Percentiles rank a stretch among this genome's conserved stretches.
Evolutionary conservation across 2,797 vertebrate species (phyloP).

Genomic region (Acanthis flammea): DNA sequence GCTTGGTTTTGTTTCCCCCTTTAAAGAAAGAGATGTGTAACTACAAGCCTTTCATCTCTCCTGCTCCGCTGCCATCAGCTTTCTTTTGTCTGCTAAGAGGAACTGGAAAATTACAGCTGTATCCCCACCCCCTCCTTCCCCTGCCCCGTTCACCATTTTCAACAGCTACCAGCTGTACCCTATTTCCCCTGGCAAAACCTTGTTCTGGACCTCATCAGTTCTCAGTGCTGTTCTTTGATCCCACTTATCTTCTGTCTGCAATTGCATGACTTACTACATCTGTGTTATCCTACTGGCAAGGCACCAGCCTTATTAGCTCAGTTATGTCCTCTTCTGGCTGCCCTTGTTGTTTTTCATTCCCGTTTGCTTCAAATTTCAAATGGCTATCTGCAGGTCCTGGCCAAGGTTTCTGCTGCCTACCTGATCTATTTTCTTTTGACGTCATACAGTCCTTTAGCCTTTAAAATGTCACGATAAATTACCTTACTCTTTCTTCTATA

Average conservation of each 20-base stretch:
- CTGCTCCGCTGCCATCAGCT: neutral
- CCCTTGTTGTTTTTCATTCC: neutral
- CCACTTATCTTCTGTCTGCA: neutral
- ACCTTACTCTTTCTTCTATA: neutral
- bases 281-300: neutral
- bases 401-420: neutral
- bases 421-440: neutral
- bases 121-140: neutral
- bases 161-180: neutral
- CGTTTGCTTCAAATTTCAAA: neutral
- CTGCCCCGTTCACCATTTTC: rapidly evolving
- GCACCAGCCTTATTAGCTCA: neutral
- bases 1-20: neutral
- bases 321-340: neutral
- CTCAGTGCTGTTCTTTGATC: neutral
- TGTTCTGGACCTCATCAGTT: neutral
- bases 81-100: neutral
- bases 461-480: neutral
- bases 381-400: neutral
- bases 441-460: neutral
- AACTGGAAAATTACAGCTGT: neutral
- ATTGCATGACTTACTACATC: neutral
- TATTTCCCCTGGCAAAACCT: neutral
- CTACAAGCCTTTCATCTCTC: neutral
- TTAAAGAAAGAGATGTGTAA: neutral